phyloP scores from a whole-genome alignment of 2,888 invertebrate genomes.

The Cryptosula pallasiana region DNA sequence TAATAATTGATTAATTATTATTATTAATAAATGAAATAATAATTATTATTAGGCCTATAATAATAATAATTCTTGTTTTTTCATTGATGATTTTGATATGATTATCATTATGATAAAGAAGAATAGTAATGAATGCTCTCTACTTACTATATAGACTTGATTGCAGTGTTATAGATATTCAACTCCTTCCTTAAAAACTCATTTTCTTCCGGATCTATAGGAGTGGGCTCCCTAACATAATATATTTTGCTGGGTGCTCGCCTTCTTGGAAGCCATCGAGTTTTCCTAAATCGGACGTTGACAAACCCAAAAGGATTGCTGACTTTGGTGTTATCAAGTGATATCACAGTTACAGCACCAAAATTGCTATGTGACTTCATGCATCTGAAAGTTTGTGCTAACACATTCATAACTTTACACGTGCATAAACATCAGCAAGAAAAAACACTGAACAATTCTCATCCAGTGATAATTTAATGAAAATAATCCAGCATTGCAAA shows the following conservation, averaged over 20 bases:
- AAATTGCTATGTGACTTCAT: too few species aligned
- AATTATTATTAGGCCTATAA: too few species aligned
- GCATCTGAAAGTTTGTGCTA: not conserved
- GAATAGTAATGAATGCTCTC: not conserved
- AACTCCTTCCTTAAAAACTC: not conserved
- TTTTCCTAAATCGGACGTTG: constrained; percentile 3
- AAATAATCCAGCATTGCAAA: too few species aligned
- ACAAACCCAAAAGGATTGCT: not conserved
- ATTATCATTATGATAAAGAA: too few species aligned
- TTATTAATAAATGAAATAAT: too few species aligned
- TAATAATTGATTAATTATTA: too few species aligned
- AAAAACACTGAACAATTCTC: too few species aligned
- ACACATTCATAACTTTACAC: not conserved
- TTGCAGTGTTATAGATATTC: not conserved
- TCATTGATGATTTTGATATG: too few species aligned
- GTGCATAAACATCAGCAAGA: too few species aligned
- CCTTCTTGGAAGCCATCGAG: not conserved
- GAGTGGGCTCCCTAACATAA: constrained; percentile 20
- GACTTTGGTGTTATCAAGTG: not conserved
- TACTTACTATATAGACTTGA: constrained; percentile 19
- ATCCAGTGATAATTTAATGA: too few species aligned
- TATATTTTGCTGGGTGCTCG: constrained; percentile 23
- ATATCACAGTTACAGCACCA: not conserved
- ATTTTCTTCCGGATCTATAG: constrained; percentile 15
- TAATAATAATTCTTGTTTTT: too few species aligned